Evolutionary conservation across 2,797 vertebrate species (phyloP), one percentile per base, ranked within the genome.

Genomic region (Sebastes glaucus): DNA sequence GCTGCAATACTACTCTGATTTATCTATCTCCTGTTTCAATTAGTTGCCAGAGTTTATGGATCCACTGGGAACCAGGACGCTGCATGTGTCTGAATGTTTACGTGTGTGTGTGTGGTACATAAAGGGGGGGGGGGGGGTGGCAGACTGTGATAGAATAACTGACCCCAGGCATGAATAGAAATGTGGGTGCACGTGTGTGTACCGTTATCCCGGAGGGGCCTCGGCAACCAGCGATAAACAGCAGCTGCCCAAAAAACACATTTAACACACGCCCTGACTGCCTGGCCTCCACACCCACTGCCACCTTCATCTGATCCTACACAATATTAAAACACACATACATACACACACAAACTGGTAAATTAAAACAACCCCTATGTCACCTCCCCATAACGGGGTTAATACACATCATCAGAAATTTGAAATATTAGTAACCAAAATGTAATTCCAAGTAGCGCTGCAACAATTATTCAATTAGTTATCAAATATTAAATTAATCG

Each of bases 121-220:
- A 46, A 18, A 16, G 28, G 8, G 10, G 53, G 13, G 32, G 18
- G 32, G 66, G 66, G 35, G 35, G 11, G 35, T 63, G 73, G 68
- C 68, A 77, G 64, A 56, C 72, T 77, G 60, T 71, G 78, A 85
- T 71, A 84, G 65, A 86, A 87, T 84, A 91, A 87, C 81, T 87
- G 81, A 92, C 91, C 87, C 52, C 79, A 84, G 88, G 85, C 88
- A 69, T 90, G 87, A 92, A 89, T 81, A 78, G 72, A 87, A 88
- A 88, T 89, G 66, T 83, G 77, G 23, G 76, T 87, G 80, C n/a
- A 1, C 3, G 57, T 46, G 42, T 46, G 77, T 23, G 76, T 88
- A 75, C 23, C 16, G 7, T 49, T 20, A 20, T 46, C 42, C 18
- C 42, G 62, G 71, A 75, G 69, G 61, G 77, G 68, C 60, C 74